Conservation (phyloP, 2,888 invertebrate genomes). For the Apodemia duryi region DNA sequence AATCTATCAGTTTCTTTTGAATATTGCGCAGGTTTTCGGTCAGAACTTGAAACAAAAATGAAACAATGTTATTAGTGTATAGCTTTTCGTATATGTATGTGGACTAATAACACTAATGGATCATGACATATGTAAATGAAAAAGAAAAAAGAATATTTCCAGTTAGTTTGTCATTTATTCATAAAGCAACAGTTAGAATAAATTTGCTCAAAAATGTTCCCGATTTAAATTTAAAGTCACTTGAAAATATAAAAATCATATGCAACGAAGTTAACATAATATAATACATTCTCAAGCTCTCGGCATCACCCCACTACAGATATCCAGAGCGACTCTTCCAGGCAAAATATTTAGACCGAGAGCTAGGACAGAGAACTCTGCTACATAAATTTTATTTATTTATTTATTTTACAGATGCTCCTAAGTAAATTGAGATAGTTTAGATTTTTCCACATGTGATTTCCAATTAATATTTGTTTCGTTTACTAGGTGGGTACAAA, state of each 20-base stretch:
- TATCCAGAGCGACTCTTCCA: neutral
- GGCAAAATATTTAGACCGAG: neutral
- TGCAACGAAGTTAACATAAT: constrained; percentile 6
- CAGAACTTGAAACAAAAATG: no score
- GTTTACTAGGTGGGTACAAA: no score
- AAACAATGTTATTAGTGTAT: no score
- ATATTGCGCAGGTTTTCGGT: no score
- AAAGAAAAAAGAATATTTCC: no score
- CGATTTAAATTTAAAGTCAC: neutral
- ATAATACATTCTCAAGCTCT: constrained; percentile 1
- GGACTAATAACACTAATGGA: no score
- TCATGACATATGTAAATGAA: no score
- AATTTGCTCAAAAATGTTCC: neutral
- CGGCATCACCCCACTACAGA: neutral
- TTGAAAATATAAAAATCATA: constrained; percentile 5
- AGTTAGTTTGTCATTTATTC: neutral
- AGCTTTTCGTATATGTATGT: no score
- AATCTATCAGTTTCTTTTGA: no score
- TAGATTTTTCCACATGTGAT: no score
- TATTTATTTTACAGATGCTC: neutral
- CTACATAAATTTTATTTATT: neutral
- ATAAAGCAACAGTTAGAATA: neutral
- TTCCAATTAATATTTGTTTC: no score
- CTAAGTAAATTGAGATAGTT: no score
- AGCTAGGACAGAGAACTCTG: neutral